These are phyloP conservation scores for Sorex araneus DNA, from an alignment of 2,113 vertebrate species.

Conservation along the genomic window DNA sequence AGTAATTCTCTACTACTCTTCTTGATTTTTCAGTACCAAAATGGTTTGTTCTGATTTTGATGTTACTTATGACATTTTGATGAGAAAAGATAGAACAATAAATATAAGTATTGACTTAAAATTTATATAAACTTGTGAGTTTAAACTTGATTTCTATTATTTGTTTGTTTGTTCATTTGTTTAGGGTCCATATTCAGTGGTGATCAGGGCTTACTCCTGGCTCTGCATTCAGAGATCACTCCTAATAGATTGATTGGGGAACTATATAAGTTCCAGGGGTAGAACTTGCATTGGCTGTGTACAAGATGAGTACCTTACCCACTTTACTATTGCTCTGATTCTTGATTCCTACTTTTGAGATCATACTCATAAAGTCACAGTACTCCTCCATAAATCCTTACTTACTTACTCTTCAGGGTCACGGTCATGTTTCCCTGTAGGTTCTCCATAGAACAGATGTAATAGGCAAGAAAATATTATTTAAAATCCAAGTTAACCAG, in stretches of 20 bases:
- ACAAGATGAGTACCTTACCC: too few species aligned
- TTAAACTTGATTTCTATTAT: neutral
- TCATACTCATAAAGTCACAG: neutral
- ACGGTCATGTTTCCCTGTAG: neutral
- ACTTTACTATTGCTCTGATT: too few species aligned
- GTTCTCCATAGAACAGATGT: neutral
- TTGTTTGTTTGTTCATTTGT: too few species aligned
- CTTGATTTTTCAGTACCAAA: neutral
- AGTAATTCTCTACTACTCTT: neutral
- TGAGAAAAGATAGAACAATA: conserved; percentile 4
- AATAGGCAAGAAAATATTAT: conserved; percentile 23
- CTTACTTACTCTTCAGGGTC: neutral
- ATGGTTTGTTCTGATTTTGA: conserved; percentile 12
- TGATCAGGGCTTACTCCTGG: too few species aligned
- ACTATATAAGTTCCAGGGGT: too few species aligned
- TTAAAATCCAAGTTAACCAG: conserved; percentile 25
- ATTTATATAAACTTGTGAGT: conserved; percentile 30
- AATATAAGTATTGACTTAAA: neutral
- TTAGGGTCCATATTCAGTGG: too few species aligned
- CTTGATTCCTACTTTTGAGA: neutral
- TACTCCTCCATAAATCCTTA: neutral
- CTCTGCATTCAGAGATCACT: too few species aligned
- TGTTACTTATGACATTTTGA: conserved; percentile 5
- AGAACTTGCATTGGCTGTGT: too few species aligned
- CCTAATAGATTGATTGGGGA: too few species aligned